Base-by-base conservation (phyloP, 2,113 vertebrate species). In the Phylloscopus whistleri region DNA sequence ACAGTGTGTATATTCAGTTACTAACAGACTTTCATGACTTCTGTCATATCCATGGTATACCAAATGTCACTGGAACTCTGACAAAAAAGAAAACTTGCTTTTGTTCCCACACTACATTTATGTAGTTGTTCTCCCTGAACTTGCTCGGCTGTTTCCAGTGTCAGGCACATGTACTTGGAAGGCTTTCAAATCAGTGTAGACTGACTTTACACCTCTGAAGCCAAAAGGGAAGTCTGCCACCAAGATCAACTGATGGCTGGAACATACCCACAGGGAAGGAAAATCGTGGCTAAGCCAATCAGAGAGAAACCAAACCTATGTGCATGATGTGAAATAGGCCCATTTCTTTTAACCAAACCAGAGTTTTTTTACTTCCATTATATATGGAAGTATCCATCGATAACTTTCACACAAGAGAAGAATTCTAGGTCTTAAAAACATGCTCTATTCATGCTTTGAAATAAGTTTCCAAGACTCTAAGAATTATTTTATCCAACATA, bases 201-300 rank as follows among this genome's bases (percentile, higher is more conserved):
- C 68, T 60, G 75, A 70, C 44, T 80, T 77, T 78, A 80, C 33
- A 37, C 21, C 20, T 26, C 78, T 80, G 84, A 80, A 91, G 91
- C 82, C 94, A 86, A 94, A 66, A 48, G 43, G 81, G 44, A 95
- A 93, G 67, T 44, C 75, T 94, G 91, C 84, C 55, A 63, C 79
- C 64, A 67, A 86, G 63, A 67, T 80, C 87, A 95, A 88, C 33
- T 76, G 78, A 85, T 41, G 82, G 78, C 70, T 90, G 84, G 70
- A 95, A 96, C 59, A 48, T 5, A 66, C 30, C 70, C 84, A 84
- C 31, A 59, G 70, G 43, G 43, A 91, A 91, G 35, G 28, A 89
- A 87, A 92, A 84, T 22, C 51, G 86, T 3, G 43, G 75, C 79
- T 69, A 67, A 86, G 64, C 49, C 66, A 81, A 70, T 12, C 16